Evolutionary conservation across 1,140 invertebrate genomes (phyloP), one percentile per base, ranked within the genome.

Genomic region (Antheraea pernyi): DNA sequence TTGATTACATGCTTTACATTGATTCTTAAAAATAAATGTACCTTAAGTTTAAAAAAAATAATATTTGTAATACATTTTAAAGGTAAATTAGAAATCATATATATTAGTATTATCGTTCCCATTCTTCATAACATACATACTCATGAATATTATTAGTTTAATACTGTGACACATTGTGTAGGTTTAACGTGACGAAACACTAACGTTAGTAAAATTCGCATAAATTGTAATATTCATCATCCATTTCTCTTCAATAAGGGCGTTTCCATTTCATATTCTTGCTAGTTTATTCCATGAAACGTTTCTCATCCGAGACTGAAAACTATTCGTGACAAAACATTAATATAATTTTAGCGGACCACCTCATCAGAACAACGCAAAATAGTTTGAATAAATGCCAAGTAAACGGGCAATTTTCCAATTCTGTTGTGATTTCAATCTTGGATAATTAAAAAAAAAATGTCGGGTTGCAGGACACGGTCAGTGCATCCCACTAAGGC

Each of bases 331-430:
- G 69, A 77, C 73, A 73, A 75, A 74, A 69, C 76, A 75, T 80
- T 71, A 71, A 79, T 80, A 80, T 84, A 80, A 84, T 81, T 86
- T 82, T 79, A 82, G 77, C 80, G 73, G 74, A 79, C 65, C 76
- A 77, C 67, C 74, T 83, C 76, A 73, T 59, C 65, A 74, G 65
- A 81, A 80, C 74, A 83, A 80, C 83, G 82, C 80, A 84, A 78
- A 86, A 85, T 80, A 80, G 70, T 75, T 86, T 88, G 85, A 85
- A 82, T 78, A 64, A 69, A 72, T 84, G 83, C 85, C 85, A 88
- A 88, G 73, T 76, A 76, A 77, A 81, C 77, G 77, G 80, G 81
- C 79, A 82, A 67, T 81, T 78, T 78, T 83, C 78, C 78, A 84
- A 84, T 76, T 72, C 62, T 69, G 70, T 60, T 63, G 66, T 37